phyloP scores from a whole-genome alignment of 2,888 invertebrate genomes.

The Ophion costatus region DNA sequence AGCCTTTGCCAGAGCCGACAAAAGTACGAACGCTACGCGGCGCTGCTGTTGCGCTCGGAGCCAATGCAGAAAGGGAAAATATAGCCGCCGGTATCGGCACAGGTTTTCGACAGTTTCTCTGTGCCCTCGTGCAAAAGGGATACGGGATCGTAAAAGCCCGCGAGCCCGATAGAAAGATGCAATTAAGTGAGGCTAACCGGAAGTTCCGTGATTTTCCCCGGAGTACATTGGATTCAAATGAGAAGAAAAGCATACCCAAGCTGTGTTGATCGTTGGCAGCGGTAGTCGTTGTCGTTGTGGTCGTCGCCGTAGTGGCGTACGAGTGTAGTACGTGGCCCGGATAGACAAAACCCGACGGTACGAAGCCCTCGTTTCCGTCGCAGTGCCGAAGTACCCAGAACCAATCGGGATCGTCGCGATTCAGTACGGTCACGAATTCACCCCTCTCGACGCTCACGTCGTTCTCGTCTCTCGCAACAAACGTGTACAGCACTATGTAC shows the following conservation, averaged over 20 bases:
- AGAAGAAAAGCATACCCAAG: constrained; percentile 72
- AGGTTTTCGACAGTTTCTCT: neutral
- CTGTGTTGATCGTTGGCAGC: constrained; percentile 78
- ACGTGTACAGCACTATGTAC: constrained; percentile 96
- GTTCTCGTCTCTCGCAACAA: constrained; percentile 96
- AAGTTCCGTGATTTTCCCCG: neutral
- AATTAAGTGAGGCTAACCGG: neutral
- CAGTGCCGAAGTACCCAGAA: constrained; percentile 95
- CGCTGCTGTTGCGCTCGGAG: too few species aligned
- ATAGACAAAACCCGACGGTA: constrained; percentile 97
- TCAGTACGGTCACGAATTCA: constrained; percentile 97
- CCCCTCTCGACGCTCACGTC: constrained; percentile 97
- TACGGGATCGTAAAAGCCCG: neutral
- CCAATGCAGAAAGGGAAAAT: neutral
- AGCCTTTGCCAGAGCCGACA: too few species aligned
- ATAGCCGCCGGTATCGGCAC: neutral
- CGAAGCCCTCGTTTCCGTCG: constrained; percentile 97
- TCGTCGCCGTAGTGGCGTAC: constrained; percentile 79
- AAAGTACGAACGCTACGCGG: too few species aligned
- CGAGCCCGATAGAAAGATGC: neutral
- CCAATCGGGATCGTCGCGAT: constrained; percentile 98
- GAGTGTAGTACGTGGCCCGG: constrained; percentile 86
- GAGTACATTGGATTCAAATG: neutral
- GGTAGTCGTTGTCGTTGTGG: constrained; percentile 77
- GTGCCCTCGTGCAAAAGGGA: neutral